Evolutionary conservation across 2,113 vertebrate genomes (phyloP).

Genomic region (Pitta sordida): DNA sequence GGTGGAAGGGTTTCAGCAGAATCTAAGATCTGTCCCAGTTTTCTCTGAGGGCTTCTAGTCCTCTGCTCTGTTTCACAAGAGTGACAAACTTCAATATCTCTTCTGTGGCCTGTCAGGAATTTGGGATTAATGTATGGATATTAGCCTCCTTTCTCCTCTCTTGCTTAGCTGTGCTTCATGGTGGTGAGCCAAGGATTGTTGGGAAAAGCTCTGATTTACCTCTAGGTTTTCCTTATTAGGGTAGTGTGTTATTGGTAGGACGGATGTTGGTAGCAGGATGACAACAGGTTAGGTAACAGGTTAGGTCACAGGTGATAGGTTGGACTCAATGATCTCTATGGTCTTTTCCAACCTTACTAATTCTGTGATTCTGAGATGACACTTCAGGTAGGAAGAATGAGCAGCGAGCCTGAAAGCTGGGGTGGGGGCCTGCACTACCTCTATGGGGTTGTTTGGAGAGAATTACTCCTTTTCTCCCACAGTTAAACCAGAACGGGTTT

Average conservation of each 20-base stretch:
- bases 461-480: neutral
- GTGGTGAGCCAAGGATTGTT: neutral
- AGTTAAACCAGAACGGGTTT: neutral
- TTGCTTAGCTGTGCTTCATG: neutral
- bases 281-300: too few species aligned
- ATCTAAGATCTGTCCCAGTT: neutral
- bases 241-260: too few species aligned
- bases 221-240: neutral
- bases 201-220: neutral
- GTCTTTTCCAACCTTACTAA: too few species aligned
- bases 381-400: neutral
- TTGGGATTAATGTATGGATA: neutral
- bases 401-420: neutral
- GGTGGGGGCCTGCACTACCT: neutral
- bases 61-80: neutral
- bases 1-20: neutral
- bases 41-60: neutral
- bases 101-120: neutral
- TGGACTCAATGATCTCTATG: too few species aligned
- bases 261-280: too few species aligned
- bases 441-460: neutral
- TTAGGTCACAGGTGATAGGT: too few species aligned
- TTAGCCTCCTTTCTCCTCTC: neutral
- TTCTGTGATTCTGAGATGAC: too few species aligned
- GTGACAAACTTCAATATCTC: neutral